Percentiles rank a stretch among this genome's conserved stretches.
Evolutionary conservation across 1,140 invertebrate genomes (phyloP).

Genomic region (Brachionus manjavacas): DNA sequence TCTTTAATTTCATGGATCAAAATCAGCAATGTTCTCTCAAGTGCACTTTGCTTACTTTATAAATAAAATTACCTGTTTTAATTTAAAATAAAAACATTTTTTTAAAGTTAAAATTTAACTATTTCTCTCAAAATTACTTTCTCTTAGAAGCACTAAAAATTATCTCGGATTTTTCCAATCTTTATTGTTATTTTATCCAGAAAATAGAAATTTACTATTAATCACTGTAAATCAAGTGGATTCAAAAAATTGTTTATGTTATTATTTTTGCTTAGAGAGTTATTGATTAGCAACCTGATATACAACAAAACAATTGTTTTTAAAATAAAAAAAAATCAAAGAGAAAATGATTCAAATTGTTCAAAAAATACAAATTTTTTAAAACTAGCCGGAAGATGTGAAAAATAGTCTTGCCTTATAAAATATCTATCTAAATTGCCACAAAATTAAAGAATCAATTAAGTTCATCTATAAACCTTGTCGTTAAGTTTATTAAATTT

Average conservation of each 20-base stretch:
- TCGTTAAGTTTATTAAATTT: too few relatives aligned
- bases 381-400: too few relatives aligned
- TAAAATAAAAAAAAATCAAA: not conserved
- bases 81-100: not conserved
- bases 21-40: not conserved
- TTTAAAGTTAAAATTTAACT: not conserved
- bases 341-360: not conserved
- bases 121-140: not conserved
- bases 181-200: not conserved
- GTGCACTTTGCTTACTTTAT: not conserved
- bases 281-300: not conserved
- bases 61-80: constrained; percentile 4
- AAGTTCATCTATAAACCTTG: too few relatives aligned
- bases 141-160: not conserved
- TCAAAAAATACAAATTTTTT: too few relatives aligned
- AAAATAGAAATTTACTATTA: not conserved
- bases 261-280: not conserved
- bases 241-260: not conserved
- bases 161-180: not conserved
- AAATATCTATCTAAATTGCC: too few relatives aligned
- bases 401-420: too few relatives aligned
- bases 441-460: too few relatives aligned
- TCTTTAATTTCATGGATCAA: not conserved
- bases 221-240: not conserved
- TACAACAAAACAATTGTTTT: not conserved